Percentiles rank a stretch among this genome's conserved stretches.
Evolutionary conservation across 2,888 invertebrate genomes (phyloP).

Genomic region (Nezara viridula): DNA sequence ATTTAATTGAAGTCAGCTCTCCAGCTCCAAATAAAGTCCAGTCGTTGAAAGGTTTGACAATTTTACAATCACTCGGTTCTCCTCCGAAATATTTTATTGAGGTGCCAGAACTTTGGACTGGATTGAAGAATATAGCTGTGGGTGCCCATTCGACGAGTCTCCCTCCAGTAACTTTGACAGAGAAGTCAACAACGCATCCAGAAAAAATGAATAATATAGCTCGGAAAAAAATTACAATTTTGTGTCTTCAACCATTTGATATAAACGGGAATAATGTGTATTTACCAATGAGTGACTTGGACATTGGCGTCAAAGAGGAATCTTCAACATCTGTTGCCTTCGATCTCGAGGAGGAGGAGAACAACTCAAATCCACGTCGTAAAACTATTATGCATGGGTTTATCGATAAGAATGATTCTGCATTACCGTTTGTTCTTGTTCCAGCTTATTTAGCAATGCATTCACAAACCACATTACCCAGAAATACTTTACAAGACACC

Average conservation of each 20-base stretch:
- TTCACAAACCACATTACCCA: not conserved
- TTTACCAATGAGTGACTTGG: not conserved
- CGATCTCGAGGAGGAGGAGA: not conserved
- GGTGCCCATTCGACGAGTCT: not conserved
- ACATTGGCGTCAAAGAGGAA: not conserved
- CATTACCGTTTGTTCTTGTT: not conserved
- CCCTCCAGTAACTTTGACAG: not conserved
- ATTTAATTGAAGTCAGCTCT: not conserved
- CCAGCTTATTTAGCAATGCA: not conserved
- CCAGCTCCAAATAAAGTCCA: not conserved
- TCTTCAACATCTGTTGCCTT: not conserved
- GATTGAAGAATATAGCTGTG: not conserved
- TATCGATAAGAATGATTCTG: not conserved
- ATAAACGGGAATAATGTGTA: not conserved
- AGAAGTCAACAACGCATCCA: not conserved
- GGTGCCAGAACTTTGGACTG: not conserved
- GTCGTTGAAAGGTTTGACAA: not conserved
- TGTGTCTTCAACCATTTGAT: not conserved
- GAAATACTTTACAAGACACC: not conserved
- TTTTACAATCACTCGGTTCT: not conserved
- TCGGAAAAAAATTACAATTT: not conserved
- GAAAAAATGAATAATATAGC: not conserved
- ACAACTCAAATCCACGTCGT: not conserved
- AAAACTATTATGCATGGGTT: not conserved
- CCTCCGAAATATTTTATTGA: constrained; percentile 17